Evolutionary conservation across 2,888 invertebrate species (phyloP), one percentile per base, ranked within the genome.

Genomic region (Spilarctia lutea): DNA sequence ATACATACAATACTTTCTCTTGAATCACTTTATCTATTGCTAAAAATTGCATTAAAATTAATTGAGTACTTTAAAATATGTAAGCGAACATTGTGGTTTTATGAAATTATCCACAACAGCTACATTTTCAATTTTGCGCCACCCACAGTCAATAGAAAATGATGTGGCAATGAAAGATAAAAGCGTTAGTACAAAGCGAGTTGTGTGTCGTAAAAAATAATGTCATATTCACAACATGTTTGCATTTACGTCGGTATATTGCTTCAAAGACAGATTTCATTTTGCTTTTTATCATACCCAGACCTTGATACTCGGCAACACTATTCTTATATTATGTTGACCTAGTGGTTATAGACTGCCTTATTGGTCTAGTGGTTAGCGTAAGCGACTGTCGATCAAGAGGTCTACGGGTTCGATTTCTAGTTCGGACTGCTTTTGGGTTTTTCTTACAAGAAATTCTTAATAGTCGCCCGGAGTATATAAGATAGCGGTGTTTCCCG

Each of bases 181-280:
- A 56, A n/a, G 52, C 52, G 16, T 35, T 52, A n/a, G 35, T 24
- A 56, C n/a, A 69, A 52, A 16, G 24, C 16, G 52, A 6, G 35
- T 56, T 52, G 33, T 35, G n/a, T 24, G n/a, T 63, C 35, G n/a
- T 56, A 35, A 56, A 69, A 69, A 69, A 35, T 69, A 69, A 52
- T 35, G 52, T n/a, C 35, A n/a, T 33, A 56, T 52, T 68, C 52
- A 24, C 24, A 52, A 56, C 52, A 35, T 56, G 35, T 48, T 35
- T 52, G 52, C 35, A 69, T 33, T 33, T 69, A 33, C 13, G n/a
- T 18, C 67, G 27, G 67, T 27, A 30, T 2, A 30, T 30, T 63
- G 63, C 30, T 30, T 30, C 4, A 27, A 30, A 63, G 16, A 2
- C 52, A 35, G 13, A 33, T 69, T 68, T 69, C n/a, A 56, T 69